phyloP scores from a whole-genome alignment of 92 coral and sea anemone genomes.

The Parazoanthus swiftii region DNA sequence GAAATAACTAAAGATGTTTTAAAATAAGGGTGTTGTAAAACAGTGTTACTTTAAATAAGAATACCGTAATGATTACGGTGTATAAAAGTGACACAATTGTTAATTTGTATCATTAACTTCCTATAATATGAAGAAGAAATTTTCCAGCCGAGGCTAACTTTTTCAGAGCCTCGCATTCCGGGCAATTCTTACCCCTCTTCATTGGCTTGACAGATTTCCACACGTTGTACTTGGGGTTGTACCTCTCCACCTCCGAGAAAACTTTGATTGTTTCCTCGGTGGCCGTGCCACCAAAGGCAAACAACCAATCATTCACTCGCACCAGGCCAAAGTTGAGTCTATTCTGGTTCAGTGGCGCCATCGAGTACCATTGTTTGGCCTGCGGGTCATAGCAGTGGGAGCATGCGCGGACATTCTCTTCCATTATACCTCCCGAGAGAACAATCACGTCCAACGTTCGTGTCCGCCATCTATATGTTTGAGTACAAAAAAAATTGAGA shows the following conservation, averaged over 20 bases:
- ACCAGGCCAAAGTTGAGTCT: conserved; percentile 80
- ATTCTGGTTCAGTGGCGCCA: conserved; percentile 69
- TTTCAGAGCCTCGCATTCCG: too few relatives aligned
- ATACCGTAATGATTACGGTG: too few relatives aligned
- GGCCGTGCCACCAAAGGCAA: conserved; percentile 71
- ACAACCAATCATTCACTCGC: conserved; percentile 60
- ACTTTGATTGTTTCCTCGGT: conserved; percentile 55
- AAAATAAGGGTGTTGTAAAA: too few relatives aligned
- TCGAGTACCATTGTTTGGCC: conserved; percentile 74
- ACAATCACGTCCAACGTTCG: conserved; percentile 65
- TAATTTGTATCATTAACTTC: too few relatives aligned
- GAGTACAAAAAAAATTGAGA: not conserved
- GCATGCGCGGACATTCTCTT: conserved; percentile 58
- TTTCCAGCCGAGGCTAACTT: not conserved
- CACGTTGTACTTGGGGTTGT: conserved; percentile 76
- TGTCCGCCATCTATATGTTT: conserved; percentile 79
- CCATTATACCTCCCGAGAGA: conserved; percentile 77
- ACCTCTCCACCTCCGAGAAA: conserved; percentile 72
- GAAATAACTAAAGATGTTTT: too few relatives aligned
- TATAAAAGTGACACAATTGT: too few relatives aligned
- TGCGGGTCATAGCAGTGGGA: conserved; percentile 82
- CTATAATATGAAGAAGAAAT: too few relatives aligned
- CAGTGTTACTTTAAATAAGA: too few relatives aligned
- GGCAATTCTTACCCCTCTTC: conserved; percentile 42
- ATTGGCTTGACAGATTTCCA: conserved; percentile 65